A percentile compares a stretch with the other conserved stretches of the same genome.
Conservation (phyloP, 2,888 invertebrate genomes). For the Limnephilus lunatus region DNA sequence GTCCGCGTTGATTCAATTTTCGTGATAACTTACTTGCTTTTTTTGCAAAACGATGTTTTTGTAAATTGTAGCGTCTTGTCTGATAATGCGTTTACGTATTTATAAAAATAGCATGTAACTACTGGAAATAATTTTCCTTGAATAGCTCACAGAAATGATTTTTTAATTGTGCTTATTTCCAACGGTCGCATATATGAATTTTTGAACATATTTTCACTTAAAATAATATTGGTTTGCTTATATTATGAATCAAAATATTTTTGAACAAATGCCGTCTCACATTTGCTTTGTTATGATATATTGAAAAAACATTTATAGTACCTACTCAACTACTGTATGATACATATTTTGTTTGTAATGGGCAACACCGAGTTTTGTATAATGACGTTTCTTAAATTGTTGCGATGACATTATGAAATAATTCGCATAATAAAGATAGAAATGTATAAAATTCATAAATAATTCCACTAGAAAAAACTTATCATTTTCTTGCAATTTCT, state of each 20-base stretch:
- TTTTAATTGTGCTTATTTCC: no score
- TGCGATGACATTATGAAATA: conserved; percentile 52
- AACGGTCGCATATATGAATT: no score
- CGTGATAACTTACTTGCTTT: no score
- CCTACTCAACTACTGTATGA: not conserved
- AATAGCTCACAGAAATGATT: no score
- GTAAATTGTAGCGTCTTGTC: no score
- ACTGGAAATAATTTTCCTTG: no score
- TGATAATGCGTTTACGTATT: no score
- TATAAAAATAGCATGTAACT: not conserved
- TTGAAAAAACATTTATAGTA: not conserved
- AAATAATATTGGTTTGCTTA: not conserved
- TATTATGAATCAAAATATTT: not conserved
- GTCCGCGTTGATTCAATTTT: no score
- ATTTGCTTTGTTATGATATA: not conserved
- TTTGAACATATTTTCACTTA: not conserved
- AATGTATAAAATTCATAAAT: conserved; percentile 18
- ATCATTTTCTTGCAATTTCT: not conserved
- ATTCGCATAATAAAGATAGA: conserved; percentile 30
- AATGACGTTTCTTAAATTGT: conserved; percentile 62
- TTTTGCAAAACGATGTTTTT: no score
- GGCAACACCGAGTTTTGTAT: conserved; percentile 18
- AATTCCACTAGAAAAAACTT: not conserved
- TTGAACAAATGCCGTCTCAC: not conserved
- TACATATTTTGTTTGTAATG: not conserved